Percentiles rank a stretch among this genome's conserved stretches.
Conservation (phyloP, 1,140 invertebrate genomes). For the Batillaria attramentaria region DNA sequence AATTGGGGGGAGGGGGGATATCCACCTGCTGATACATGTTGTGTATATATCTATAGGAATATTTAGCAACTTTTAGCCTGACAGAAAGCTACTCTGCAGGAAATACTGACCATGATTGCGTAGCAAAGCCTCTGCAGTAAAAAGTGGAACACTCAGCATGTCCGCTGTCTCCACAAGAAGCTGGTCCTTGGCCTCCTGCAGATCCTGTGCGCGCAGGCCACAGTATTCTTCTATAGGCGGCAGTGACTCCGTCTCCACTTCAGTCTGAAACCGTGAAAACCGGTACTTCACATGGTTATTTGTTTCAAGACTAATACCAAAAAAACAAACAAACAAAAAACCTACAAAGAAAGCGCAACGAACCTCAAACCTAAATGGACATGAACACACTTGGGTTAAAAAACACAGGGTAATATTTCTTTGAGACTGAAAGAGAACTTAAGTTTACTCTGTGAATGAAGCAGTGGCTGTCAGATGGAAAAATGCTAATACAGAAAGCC, state of each 20-base stretch:
- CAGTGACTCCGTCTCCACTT: conserved; percentile 32
- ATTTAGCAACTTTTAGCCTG: neutral
- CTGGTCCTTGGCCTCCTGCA: conserved; percentile 84
- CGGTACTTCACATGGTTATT: neutral
- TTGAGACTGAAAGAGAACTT: no score
- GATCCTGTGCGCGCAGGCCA: conserved; percentile 79
- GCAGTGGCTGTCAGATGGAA: no score
- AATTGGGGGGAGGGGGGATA: neutral
- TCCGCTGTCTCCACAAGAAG: conserved; percentile 83
- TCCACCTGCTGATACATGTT: no score
- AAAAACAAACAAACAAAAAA: neutral
- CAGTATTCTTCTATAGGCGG: conserved; percentile 75
- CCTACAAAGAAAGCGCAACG: conserved; percentile 80
- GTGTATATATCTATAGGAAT: no score
- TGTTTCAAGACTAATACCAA: neutral
- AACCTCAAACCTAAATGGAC: no score
- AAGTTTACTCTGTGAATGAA: no score
- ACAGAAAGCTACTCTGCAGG: neutral
- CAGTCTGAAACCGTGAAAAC: conserved; percentile 41
- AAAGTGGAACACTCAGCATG: conserved; percentile 82
- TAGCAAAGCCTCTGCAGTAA: conserved; percentile 82
- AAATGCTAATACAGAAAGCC: no score
- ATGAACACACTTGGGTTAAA: no score
- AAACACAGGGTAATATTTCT: no score
- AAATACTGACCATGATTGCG: conserved; percentile 79